A percentile compares a stretch with the other conserved stretches of the same genome.
phyloP scores from a whole-genome alignment of 2,113 vertebrate genomes.

The Thermophis baileyi region DNA sequence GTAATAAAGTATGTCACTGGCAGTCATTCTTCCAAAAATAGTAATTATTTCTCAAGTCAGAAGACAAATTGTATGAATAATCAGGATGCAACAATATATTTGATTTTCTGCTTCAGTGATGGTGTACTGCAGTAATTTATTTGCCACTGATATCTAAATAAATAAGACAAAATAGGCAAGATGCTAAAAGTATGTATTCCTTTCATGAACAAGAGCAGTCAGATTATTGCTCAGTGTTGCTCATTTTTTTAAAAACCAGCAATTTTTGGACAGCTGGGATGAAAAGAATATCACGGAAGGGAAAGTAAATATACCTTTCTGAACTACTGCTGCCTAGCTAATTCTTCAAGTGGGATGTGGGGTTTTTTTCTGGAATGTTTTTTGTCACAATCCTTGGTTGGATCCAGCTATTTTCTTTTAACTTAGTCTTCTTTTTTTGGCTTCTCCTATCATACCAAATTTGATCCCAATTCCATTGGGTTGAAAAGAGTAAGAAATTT shows the following conservation, averaged over 20 bases:
- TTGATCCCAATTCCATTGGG: background rate
- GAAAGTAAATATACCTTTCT: background rate
- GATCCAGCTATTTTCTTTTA: background rate
- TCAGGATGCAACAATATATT: background rate
- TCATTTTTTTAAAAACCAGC: background rate
- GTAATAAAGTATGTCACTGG: background rate
- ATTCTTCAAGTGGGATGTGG: background rate
- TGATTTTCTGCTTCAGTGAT: background rate
- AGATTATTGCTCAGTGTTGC: background rate
- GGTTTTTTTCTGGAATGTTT: background rate
- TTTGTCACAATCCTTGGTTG: background rate
- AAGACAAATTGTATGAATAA: background rate
- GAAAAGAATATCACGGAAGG: background rate
- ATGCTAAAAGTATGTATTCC: background rate
- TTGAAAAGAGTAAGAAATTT: background rate
- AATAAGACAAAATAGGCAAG: background rate
- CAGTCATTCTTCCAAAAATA: background rate
- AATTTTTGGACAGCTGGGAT: background rate
- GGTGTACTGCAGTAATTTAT: background rate
- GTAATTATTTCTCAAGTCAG: background rate
- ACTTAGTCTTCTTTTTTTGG: background rate
- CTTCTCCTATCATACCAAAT: background rate
- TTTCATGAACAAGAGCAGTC: background rate
- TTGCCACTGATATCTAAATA: background rate
- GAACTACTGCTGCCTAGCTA: background rate